Base-by-base conservation (phyloP, 1,140 invertebrate species). In the Listronotus oregonensis region DNA sequence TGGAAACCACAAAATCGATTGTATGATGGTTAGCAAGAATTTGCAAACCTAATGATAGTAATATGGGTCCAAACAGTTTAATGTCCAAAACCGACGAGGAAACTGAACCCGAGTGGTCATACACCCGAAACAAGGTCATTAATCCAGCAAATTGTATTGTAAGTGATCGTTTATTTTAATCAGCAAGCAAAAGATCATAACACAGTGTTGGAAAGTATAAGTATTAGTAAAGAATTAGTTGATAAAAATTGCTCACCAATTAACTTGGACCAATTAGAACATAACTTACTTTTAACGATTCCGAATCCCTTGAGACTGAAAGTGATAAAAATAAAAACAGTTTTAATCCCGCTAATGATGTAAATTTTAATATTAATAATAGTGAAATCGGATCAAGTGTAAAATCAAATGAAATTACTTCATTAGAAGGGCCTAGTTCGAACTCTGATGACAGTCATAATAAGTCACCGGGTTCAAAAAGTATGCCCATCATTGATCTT, bases 191-290 rank as follows among this genome's bases (percentile, higher is more conserved):
- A 34, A 32, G 43, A 58, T 17, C 56, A 46, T 10, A 42, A 52
- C 17, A 17, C 43, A 9, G 31, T 52, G n/a, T 21, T 37, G 10
- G 65, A 67, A 39, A 51, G 21, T 42, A 32, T 65, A 27, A 43
- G 27, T 55, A 31, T 21, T 21, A 54, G 47, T 21, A 68, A 71
- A 63, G 59, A 65, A 56, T 59, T 64, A 44, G 66, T 68, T 1
- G 69, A 71, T 51, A 71, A 71, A 64, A 71, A 71, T 42, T 71
- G 69, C 56, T 71, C 69, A 32, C 69, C 69, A 2, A 71, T 71
- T 34, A 71, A 67, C 43, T 60, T 71, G 51, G 69, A 71, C n/a
- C 66, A 71, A n/a, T 39, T 71, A 12, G 59, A 68, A 31, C 14
- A 62, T 15, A 63, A 66, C 44, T 50, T 1, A 59, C 43, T 18